Evolutionary conservation across 2,888 invertebrate genomes (phyloP).

Genomic region (Cylindroiulus punctatus): DNA sequence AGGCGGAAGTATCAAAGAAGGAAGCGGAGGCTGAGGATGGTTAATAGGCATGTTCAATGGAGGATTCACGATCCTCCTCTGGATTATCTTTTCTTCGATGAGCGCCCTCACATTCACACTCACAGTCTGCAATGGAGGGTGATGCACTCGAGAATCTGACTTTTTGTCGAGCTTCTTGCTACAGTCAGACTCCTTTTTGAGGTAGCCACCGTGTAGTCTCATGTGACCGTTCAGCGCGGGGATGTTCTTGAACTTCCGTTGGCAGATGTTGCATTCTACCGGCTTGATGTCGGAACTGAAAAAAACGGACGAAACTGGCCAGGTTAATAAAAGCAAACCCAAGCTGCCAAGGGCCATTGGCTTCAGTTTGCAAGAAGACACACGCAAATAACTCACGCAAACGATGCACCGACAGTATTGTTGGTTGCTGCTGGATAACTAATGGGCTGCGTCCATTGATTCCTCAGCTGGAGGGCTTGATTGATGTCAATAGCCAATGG

Average conservation of each 20-base stretch:
- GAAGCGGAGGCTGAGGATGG: constrained; percentile 44
- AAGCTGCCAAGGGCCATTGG: not conserved
- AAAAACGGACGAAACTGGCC: constrained; percentile 4
- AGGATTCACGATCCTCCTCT: constrained; percentile 73
- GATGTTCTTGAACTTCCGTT: constrained; percentile 95
- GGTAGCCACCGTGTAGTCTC: constrained; percentile 96
- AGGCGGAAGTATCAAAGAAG: constrained; percentile 40
- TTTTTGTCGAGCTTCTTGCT: constrained; percentile 50
- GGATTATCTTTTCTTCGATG: constrained; percentile 93
- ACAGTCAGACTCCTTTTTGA: constrained; percentile 77
- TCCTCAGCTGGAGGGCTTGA: not conserved
- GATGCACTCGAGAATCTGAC: not conserved
- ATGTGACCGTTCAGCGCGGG: constrained; percentile 98
- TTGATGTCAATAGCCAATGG: not conserved
- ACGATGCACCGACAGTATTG: not conserved
- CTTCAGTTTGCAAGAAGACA: not conserved
- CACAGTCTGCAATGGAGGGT: constrained; percentile 87
- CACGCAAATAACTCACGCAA: not conserved
- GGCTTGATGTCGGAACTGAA: constrained; percentile 68
- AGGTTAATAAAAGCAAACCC: not conserved
- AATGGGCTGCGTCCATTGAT: constrained; percentile 8
- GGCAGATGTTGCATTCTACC: constrained; percentile 94
- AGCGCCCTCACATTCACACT: constrained; percentile 89
- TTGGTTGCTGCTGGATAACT: not conserved
- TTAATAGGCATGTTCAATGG: constrained; percentile 35